These are phyloP conservation scores for Drosophila hamatofila DNA, from an alignment of 2,888 invertebrate genomes.

Conservation along the genomic window DNA sequence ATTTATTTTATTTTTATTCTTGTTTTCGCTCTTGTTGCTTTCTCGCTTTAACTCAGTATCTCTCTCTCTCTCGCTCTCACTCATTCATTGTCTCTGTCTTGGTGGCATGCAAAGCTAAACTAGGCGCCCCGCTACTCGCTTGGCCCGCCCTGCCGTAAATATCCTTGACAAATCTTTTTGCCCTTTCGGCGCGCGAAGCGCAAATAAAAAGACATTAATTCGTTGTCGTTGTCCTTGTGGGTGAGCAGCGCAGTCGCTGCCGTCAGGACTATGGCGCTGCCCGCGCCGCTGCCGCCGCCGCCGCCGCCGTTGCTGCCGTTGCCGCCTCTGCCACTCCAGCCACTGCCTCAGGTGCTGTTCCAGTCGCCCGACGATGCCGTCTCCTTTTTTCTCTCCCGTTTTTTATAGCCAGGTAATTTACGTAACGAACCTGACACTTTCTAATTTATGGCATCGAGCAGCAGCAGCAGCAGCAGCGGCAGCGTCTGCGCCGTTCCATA, in stretches of 20 bases:
- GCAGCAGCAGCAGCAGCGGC: conserved; percentile 20
- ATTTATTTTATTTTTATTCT: conserved; percentile 43
- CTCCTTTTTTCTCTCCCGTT: conserved; percentile 32
- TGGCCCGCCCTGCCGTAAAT: conserved; percentile 60
- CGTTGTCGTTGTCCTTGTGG: conserved; percentile 63
- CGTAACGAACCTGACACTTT: conserved; percentile 81
- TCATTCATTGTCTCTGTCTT: conserved; percentile 3
- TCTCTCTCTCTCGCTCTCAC: not conserved
- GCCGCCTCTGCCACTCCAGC: not conserved
- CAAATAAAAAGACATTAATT: conserved; percentile 80
- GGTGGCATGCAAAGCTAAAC: conserved; percentile 53
- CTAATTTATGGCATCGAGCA: conserved; percentile 75
- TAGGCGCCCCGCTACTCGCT: conserved; percentile 33
- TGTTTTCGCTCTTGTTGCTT: conserved; percentile 15
- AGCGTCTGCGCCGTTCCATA: conserved; percentile 24
- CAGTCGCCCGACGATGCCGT: conserved; percentile 43
- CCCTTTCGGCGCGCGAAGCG: conserved; percentile 73
- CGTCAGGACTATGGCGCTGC: conserved; percentile 14
- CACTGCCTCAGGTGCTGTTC: conserved; percentile 43
- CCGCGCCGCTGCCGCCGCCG: conserved; percentile 10
- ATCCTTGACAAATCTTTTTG: conserved; percentile 80
- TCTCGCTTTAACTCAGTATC: not conserved
- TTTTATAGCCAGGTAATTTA: conserved; percentile 82
- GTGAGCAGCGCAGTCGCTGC: conserved; percentile 35
- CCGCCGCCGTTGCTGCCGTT: too few relatives aligned